phyloP scores from a whole-genome alignment of 2,113 vertebrate genomes.

The Pomatostomus ruficeps region DNA sequence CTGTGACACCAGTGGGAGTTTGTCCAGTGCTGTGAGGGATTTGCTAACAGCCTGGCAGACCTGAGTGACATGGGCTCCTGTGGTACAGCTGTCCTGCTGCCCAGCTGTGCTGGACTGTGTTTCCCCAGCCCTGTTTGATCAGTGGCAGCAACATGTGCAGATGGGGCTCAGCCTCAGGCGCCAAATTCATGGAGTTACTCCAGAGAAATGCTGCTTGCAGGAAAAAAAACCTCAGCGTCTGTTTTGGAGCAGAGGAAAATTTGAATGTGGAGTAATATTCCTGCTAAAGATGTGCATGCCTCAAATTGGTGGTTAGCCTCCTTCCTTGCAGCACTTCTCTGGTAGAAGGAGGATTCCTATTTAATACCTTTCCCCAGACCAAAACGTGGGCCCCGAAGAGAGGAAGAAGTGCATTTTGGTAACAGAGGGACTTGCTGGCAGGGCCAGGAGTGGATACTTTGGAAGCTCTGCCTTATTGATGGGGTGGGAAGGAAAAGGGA shows the following conservation, averaged over 20 bases:
- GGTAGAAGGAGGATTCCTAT: background rate
- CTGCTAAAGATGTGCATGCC: background rate
- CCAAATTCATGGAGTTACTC: background rate
- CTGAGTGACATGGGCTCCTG: background rate
- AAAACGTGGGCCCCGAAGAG: background rate
- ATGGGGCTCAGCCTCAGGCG: background rate
- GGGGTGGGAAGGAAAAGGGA: background rate
- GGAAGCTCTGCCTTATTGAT: background rate
- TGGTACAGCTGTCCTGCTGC: background rate
- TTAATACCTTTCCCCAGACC: background rate
- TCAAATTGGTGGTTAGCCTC: background rate
- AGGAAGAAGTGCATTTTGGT: background rate
- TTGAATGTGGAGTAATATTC: background rate
- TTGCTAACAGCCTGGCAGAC: background rate
- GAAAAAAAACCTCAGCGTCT: background rate
- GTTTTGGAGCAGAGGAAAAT: background rate
- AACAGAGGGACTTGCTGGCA: background rate
- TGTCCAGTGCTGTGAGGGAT: background rate
- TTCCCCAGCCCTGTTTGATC: background rate
- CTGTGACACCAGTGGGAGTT: accelerated
- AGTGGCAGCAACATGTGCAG: background rate
- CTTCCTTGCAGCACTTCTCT: background rate
- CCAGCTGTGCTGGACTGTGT: background rate
- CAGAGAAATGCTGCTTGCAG: background rate
- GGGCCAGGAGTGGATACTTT: background rate